These are phyloP conservation scores for Fistularia tabacaria DNA, from an alignment of 2,797 vertebrate genomes.

Conservation along the genomic window DNA sequence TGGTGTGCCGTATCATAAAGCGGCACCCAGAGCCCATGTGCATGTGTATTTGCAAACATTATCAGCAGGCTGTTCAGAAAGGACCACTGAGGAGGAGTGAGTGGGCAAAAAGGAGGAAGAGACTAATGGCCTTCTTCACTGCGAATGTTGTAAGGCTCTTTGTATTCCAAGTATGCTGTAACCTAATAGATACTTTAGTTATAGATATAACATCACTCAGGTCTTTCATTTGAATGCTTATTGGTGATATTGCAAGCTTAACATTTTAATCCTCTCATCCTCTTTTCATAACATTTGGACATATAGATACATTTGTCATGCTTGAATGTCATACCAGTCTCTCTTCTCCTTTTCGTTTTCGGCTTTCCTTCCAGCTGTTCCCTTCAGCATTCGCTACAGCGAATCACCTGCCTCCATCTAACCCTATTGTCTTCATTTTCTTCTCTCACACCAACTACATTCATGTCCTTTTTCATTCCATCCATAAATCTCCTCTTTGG, in stretches of 20 bases:
- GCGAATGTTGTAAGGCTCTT: constrained; percentile 58
- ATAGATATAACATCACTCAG: constrained; percentile 1
- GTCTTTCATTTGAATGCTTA: constrained; percentile 1
- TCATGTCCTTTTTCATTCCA: too few species aligned
- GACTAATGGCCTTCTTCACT: constrained; percentile 68
- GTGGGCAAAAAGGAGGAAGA: constrained; percentile 64
- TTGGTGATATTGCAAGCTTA: constrained; percentile 1
- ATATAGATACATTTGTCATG: too few species aligned
- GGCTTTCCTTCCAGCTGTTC: too few species aligned
- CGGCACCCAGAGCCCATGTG: constrained; percentile 44
- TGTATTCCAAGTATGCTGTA: constrained; percentile 9
- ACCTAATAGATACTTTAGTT: constrained; percentile 15
- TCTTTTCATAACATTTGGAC: too few species aligned
- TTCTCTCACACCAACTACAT: too few species aligned
- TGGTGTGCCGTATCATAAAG: constrained; percentile 52
- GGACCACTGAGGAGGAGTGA: constrained; percentile 52
- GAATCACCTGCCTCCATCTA: too few species aligned
- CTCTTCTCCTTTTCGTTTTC: too few species aligned
- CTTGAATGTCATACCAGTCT: too few species aligned
- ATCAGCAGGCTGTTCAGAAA: constrained; percentile 59
- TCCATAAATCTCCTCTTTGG: too few species aligned
- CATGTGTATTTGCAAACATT: constrained; percentile 51
- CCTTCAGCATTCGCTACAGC: too few species aligned
- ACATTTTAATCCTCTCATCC: too few species aligned
- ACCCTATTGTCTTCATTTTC: too few species aligned